These are phyloP conservation scores for Fratercula arctica DNA, from an alignment of 2,797 vertebrate species.

Conservation along the genomic window DNA sequence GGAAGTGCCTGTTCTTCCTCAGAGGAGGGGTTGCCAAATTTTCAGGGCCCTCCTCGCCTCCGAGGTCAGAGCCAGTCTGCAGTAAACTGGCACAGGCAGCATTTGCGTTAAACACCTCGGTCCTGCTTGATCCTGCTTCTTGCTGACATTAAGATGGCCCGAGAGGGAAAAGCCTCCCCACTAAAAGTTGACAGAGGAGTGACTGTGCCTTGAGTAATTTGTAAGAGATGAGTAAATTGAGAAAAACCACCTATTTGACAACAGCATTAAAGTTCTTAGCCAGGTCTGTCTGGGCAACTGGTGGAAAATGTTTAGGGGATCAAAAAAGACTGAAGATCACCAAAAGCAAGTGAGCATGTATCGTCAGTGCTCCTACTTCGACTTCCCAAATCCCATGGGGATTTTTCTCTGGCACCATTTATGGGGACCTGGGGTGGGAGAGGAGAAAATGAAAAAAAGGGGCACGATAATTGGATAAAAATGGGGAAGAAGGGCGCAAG, in stretches of 20 bases:
- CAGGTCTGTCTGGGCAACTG: fast-evolving
- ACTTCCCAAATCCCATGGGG: neutral
- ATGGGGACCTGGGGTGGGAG: neutral
- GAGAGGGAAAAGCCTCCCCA: neutral
- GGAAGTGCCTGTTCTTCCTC: neutral
- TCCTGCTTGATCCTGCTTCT: neutral
- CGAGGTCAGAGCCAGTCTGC: neutral
- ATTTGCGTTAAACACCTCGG: neutral
- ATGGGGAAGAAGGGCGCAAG: neutral
- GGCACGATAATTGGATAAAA: neutral
- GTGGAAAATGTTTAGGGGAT: neutral
- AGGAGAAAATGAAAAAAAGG: neutral
- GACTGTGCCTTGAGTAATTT: neutral
- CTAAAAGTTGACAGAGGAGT: neutral
- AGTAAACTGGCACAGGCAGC: neutral
- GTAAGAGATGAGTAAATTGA: neutral
- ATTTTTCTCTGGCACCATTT: neutral
- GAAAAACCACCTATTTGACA: neutral
- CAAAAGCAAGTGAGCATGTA: neutral
- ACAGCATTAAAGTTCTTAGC: neutral
- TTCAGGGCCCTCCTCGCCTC: neutral
- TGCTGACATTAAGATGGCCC: fast-evolving
- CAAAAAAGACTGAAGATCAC: neutral
- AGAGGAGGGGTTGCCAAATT: neutral
- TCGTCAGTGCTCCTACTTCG: neutral